These are phyloP conservation scores for Carposina sasakii DNA, from an alignment of 1,140 invertebrate species.

Conservation along the genomic window DNA sequence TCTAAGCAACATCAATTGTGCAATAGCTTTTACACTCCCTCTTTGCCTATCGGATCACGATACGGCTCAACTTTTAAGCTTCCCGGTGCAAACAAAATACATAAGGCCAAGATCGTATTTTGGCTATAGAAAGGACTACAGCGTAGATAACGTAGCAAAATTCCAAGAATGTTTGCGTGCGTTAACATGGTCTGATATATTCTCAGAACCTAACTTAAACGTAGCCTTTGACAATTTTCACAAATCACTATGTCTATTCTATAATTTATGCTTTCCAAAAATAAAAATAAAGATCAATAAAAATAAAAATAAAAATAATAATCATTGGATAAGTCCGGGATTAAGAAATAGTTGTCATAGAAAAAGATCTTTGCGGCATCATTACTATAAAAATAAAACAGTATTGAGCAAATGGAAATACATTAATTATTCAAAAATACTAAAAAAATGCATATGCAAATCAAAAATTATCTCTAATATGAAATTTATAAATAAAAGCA, in stretches of 20 bases:
- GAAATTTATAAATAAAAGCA: not conserved
- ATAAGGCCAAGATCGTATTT: not conserved
- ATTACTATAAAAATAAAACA: not conserved
- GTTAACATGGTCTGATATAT: not conserved
- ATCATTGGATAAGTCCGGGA: slow-evolving; percentile 3
- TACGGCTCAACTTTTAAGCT: not conserved
- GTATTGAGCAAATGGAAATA: not conserved
- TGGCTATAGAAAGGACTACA: not conserved
- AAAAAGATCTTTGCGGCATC: not conserved
- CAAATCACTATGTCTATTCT: not conserved
- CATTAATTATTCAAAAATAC: no score
- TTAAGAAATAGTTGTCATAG: not conserved
- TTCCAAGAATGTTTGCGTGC: not conserved
- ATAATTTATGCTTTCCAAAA: slow-evolving; percentile 8
- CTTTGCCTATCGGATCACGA: not conserved
- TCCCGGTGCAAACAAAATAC: not conserved
- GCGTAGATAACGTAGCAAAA: not conserved
- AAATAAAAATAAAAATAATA: slow-evolving; percentile 3
- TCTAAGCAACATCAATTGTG: not conserved
- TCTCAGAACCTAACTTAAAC: not conserved
- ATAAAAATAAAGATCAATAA: not conserved
- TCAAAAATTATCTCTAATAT: not conserved
- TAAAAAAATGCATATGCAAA: not conserved
- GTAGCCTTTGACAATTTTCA: not conserved
- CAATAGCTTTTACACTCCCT: not conserved